A percentile compares a stretch with the other conserved stretches of the same genome.
phyloP scores from a whole-genome alignment of 2,797 vertebrate genomes.

The Aselliscus stoliczkanus region DNA sequence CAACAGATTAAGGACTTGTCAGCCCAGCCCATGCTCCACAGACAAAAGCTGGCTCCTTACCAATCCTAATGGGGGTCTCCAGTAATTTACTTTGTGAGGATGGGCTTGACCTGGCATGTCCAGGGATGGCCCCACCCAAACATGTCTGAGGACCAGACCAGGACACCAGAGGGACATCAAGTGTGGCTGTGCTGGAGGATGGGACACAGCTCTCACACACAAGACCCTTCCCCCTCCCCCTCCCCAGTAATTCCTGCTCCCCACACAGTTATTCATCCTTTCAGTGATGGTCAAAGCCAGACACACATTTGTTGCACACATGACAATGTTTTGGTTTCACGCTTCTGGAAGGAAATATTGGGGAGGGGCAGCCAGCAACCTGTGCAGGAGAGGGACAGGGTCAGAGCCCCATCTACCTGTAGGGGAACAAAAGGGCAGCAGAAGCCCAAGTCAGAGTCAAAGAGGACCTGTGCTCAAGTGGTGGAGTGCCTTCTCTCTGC shows the following conservation, averaged over 20 bases:
- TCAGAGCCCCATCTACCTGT: neutral
- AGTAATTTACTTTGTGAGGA: neutral
- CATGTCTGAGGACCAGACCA: neutral
- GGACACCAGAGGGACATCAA: neutral
- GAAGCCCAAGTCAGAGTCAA: neutral
- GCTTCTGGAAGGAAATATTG: conserved; percentile 68
- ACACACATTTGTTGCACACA: conserved; percentile 85
- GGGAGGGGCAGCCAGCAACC: no score
- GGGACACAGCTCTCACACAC: neutral
- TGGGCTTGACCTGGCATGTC: neutral
- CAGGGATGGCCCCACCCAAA: neutral
- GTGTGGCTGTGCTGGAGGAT: neutral
- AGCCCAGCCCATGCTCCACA: neutral
- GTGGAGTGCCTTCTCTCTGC: no score
- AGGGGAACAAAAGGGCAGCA: neutral
- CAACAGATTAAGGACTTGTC: neutral
- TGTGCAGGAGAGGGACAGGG: accelerated
- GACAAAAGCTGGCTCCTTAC: neutral
- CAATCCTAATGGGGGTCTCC: neutral
- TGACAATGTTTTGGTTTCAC: conserved; percentile 84
- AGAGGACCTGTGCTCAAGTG: neutral
- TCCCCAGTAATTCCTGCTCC: conserved; percentile 87
- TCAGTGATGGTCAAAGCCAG: conserved; percentile 87
- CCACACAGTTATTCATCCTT: conserved; percentile 88
- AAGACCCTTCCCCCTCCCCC: neutral